Conservation (phyloP, 2,888 invertebrate genomes). For the Pediacus dermestoides region DNA sequence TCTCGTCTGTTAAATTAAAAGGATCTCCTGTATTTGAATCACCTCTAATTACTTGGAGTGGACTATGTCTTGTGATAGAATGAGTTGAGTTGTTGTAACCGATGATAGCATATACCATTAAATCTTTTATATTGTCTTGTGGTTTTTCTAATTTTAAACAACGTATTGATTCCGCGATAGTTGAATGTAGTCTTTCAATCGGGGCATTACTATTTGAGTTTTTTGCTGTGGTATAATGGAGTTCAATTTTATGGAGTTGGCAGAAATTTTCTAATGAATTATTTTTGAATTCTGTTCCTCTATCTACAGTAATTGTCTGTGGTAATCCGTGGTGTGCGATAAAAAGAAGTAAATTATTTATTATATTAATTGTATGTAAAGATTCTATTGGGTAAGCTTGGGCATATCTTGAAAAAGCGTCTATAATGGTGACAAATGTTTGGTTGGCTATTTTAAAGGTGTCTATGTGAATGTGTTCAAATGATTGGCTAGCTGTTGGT, state of each 20-base stretch:
- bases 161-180: neutral
- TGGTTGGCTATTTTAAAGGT: conserved; percentile 22
- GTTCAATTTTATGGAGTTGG: conserved; percentile 14
- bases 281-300: conserved; percentile 21
- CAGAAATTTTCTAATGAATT: conserved; percentile 16
- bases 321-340: conserved; percentile 17
- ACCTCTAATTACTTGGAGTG: neutral
- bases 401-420: conserved; percentile 27
- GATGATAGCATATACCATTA: neutral
- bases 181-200: neutral
- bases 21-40: neutral
- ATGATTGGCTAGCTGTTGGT: conserved; percentile 24
- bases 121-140: neutral
- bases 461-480: conserved; percentile 29
- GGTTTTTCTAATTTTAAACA: neutral
- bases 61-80: neutral
- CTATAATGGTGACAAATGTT: conserved; percentile 26
- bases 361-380: conserved; percentile 7
- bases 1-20: neutral
- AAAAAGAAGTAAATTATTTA: conserved; percentile 13
- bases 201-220: neutral
- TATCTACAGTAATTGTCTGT: conserved; percentile 18
- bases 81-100: conserved; percentile 1
- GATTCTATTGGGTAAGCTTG: conserved; percentile 19
- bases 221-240: neutral